Base-by-base conservation (phyloP, 1,140 invertebrate species). In the Callitettix versicolor region DNA sequence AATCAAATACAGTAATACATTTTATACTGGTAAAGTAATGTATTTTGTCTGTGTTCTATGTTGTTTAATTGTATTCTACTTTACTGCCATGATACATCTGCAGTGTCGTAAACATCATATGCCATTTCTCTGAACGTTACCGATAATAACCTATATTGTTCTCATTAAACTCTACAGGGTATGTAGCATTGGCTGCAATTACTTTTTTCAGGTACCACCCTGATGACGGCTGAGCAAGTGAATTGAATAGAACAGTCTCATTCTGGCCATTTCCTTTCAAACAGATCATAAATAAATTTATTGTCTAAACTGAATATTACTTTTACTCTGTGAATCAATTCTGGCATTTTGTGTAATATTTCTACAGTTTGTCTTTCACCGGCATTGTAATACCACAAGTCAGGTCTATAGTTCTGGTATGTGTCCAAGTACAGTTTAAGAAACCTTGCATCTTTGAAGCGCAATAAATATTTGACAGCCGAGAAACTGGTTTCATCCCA, bases 341-440 rank as follows among this genome's bases (percentile, higher is more conserved):
- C 40, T 6, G 52, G 52, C 18, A 17, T 7, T 7, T 18, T 20
- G 15, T 24, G 44, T 15, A 54, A 24, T 7, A 54, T 54, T 9
- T 40, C 40, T 15, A 18, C 41, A 46, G 66, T 67, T 1, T 65
- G 66, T 14, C 38, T 34, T 48, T 65, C 55, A 3, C 66, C 67
- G 0, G 63, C 67, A 55, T 68, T 68, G 57, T 66, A 69, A 51
- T 68, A 69, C 65, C 67, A 69, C 11, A 51, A 15, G 22, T 46
- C 30, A 1, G 57, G 53, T 6, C 55, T 49, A 56, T 69, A 69
- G 9, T 43, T 15, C 41, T 53, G 50, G 44, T 71, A 71, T 9
- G 60, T 53, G 11, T 68, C 57, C 33, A 68, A 40, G 64, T 66
- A 68, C 9, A 63, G 53, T 9, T 53, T 40, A 15, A 71, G 49